Conservation (phyloP, 2,888 invertebrate genomes). For the Torymus aiolomorphi region DNA sequence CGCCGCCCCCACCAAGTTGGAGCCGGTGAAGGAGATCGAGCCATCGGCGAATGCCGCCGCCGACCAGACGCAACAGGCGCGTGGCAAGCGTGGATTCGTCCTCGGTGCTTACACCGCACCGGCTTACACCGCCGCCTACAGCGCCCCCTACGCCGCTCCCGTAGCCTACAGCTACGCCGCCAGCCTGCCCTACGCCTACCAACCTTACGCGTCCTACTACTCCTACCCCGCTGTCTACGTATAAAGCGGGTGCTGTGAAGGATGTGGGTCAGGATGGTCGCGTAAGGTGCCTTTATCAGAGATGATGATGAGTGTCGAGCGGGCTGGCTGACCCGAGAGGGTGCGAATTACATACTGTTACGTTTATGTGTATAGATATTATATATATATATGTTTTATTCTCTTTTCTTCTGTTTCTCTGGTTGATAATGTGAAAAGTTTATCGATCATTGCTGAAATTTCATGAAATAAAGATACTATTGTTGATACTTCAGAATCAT, state of each 20-base stretch:
- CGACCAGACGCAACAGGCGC: not conserved
- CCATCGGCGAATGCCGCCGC: not conserved
- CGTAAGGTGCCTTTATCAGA: too few relatives aligned
- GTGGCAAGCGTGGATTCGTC: conserved; percentile 38
- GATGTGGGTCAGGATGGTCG: too few relatives aligned
- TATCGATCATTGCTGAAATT: not conserved
- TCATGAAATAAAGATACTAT: conserved; percentile 5
- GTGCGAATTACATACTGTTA: not conserved
- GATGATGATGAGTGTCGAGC: too few relatives aligned
- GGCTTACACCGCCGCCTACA: conserved; percentile 25
- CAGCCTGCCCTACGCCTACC: conserved; percentile 48
- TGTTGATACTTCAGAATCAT: not conserved
- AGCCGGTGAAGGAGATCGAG: conserved; percentile 33
- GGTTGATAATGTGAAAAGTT: too few relatives aligned
- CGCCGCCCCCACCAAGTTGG: conserved; percentile 27
- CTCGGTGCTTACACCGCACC: not conserved
- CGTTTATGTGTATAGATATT: conserved; percentile 3
- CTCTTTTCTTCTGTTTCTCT: too few relatives aligned
- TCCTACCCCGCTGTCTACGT: conserved; percentile 46
- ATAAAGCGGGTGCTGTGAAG: not conserved
- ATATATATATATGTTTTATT: too few relatives aligned
- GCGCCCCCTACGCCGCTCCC: conserved; percentile 43
- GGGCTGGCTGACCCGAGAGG: too few relatives aligned
- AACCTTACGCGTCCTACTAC: conserved; percentile 49
- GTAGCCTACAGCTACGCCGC: conserved; percentile 46